Percentiles rank a stretch among this genome's conserved stretches.
Conservation (phyloP, 2,797 vertebrate species). For the Fundulus diaphanus region DNA sequence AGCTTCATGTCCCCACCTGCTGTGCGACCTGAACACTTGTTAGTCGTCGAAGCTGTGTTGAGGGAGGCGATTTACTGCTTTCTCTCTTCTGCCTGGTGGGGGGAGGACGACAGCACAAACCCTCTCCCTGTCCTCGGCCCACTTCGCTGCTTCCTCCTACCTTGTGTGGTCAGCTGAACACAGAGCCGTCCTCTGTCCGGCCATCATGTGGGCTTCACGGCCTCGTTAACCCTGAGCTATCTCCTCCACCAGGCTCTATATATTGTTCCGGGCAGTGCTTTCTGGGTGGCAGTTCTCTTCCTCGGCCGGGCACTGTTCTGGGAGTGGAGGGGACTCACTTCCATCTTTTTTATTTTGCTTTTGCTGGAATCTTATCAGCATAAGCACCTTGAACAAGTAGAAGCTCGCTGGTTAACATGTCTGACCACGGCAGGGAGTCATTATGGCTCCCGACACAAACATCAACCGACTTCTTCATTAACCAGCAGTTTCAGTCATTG, state of each 20-base stretch:
- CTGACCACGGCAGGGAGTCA: neutral
- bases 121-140: conserved; percentile 53
- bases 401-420: neutral
- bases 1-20: neutral
- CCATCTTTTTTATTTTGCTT: neutral
- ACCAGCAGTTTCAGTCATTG: neutral
- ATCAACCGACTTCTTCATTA: neutral
- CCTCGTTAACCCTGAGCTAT: conserved; percentile 57
- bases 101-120: conserved; percentile 48
- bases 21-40: conserved; percentile 9
- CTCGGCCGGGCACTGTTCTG: neutral
- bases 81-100: conserved; percentile 32
- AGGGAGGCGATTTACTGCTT: conserved; percentile 29
- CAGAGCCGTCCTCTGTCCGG: conserved; percentile 62
- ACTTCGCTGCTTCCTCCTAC: conserved; percentile 51
- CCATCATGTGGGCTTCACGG: conserved; percentile 61
- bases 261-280: conserved; percentile 18
- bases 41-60: conserved; percentile 9
- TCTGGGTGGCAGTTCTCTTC: neutral
- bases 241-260: conserved; percentile 33
- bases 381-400: neutral
- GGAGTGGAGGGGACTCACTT: neutral
- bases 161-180: conserved; percentile 56
- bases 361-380: neutral
- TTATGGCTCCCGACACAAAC: no score